Evolutionary conservation across 2,113 vertebrate genomes (phyloP).

Genomic region (Podarcis cretensis): DNA sequence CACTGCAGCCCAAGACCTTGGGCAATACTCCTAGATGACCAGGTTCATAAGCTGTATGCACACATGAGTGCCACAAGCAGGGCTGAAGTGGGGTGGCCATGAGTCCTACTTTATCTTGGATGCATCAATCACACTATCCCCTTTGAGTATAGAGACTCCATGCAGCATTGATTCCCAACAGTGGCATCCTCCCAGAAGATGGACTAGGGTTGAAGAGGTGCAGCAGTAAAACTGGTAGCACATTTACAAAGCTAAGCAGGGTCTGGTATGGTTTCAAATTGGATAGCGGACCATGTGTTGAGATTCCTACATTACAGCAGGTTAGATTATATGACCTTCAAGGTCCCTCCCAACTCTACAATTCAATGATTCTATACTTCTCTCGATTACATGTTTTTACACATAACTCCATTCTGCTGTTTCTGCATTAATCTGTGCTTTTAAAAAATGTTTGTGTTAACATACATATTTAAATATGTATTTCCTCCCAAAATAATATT

Average conservation of each 20-base stretch:
- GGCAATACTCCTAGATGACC: background rate
- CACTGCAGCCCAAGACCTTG: background rate
- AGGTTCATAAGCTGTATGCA: background rate
- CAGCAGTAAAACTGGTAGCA: too few relatives aligned
- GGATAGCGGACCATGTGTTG: too few relatives aligned
- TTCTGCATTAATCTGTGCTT: background rate
- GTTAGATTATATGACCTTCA: too few relatives aligned
- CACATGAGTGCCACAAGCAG: background rate
- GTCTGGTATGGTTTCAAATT: too few relatives aligned
- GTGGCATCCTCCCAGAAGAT: too few relatives aligned
- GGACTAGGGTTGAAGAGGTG: too few relatives aligned
- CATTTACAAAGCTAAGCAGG: too few relatives aligned
- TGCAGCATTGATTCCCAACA: too few relatives aligned
- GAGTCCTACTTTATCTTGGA: background rate
- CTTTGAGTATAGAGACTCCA: background rate
- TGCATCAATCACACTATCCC: background rate
- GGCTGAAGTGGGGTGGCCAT: background rate
- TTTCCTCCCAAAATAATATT: background rate
- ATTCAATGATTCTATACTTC: too few relatives aligned
- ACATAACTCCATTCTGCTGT: background rate
- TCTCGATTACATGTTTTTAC: background rate
- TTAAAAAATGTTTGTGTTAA: background rate
- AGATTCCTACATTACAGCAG: too few relatives aligned
- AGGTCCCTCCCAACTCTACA: too few relatives aligned
- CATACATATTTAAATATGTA: background rate